Evolutionary conservation across 2,113 vertebrate species (phyloP).

Genomic region (Oxyruncus cristatus): DNA sequence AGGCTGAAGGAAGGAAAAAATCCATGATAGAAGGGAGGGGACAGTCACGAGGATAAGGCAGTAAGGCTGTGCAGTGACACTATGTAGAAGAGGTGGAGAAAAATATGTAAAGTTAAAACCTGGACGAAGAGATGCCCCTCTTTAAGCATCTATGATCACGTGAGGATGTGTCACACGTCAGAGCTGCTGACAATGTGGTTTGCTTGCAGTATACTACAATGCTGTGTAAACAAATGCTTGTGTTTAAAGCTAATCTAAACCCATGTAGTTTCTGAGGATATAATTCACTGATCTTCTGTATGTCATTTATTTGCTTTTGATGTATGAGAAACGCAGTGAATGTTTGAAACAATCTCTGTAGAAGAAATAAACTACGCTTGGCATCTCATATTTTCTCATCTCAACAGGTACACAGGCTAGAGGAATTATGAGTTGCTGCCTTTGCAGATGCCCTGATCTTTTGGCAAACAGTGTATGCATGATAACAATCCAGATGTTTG

Average conservation of each 20-base stretch:
- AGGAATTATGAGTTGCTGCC: background rate
- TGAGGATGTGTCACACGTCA: background rate
- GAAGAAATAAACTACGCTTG: background rate
- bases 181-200: background rate
- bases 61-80: no score
- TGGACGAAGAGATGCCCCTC: background rate
- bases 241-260: background rate
- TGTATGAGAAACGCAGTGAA: background rate
- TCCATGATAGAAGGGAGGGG: background rate
- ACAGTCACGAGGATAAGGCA: background rate
- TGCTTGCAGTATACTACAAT: background rate
- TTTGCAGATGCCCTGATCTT: background rate
- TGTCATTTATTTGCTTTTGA: background rate
- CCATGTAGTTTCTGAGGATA: background rate
- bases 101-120: background rate
- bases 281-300: background rate
- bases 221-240: background rate
- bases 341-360: background rate
- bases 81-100: background rate
- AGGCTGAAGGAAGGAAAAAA: background rate
- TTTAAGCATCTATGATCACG: background rate
- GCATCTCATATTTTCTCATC: background rate
- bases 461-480: background rate
- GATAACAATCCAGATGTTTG: background rate
- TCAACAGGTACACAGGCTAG: background rate